These are phyloP conservation scores for Stichodactyla mertensii DNA, from an alignment of 64 coral and sea anemone species.

Conservation along the genomic window DNA sequence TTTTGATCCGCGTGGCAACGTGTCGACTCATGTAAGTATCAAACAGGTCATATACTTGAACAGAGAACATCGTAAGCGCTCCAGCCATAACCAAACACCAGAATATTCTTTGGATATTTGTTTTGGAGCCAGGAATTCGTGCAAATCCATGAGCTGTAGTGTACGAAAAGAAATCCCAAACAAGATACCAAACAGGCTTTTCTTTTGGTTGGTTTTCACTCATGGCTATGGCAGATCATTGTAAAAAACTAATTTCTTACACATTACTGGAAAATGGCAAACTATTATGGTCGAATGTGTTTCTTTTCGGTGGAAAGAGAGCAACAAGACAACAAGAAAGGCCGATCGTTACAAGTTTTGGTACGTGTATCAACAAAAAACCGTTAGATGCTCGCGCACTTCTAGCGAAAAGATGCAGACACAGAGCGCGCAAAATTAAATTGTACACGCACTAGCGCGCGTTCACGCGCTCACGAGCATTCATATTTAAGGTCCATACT, in stretches of 20 bases:
- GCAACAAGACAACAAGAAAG: not conserved
- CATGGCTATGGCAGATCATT: not conserved
- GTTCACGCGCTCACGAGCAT: too few species aligned
- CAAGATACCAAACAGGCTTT: slow-evolving; percentile 21
- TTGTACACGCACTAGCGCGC: too few species aligned
- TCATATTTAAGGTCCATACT: too few species aligned
- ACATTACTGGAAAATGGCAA: not conserved
- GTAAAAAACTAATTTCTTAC: not conserved
- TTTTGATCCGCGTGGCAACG: slow-evolving; percentile 29
- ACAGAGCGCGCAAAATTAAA: too few species aligned
- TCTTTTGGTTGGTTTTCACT: not conserved
- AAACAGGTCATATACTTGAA: slow-evolving; percentile 30
- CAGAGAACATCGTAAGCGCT: slow-evolving; percentile 39
- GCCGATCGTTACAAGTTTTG: not conserved
- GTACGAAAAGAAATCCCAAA: slow-evolving; percentile 40
- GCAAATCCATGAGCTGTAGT: slow-evolving; percentile 60
- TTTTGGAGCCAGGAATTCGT: slow-evolving; percentile 34
- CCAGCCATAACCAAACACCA: slow-evolving; percentile 28
- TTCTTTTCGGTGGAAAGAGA: not conserved
- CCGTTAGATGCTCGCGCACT: not conserved
- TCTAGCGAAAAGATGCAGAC: too few species aligned
- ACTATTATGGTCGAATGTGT: not conserved
- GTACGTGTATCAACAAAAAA: not conserved
- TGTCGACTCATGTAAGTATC: slow-evolving; percentile 33
- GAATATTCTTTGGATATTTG: slow-evolving; percentile 14